phyloP scores from a whole-genome alignment of 2,888 invertebrate species.

The Latrodectus elegans region DNA sequence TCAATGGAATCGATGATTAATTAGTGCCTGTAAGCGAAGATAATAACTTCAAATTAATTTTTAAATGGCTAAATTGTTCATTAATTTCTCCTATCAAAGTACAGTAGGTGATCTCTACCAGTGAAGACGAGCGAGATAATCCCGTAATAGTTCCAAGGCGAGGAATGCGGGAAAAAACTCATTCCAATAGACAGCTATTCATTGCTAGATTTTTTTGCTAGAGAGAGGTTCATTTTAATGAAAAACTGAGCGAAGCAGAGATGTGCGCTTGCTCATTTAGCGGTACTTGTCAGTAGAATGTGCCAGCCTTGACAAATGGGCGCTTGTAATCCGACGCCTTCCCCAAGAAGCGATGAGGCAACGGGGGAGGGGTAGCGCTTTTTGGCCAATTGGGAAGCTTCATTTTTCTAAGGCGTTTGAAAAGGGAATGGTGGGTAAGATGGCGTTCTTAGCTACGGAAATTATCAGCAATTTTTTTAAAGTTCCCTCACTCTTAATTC shows the following conservation, averaged over 20 bases:
- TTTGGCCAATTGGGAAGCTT: slow-evolving; percentile 59
- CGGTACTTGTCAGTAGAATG: slow-evolving; percentile 51
- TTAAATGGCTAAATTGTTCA: background rate
- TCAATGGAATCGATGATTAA: no score
- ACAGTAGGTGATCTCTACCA: background rate
- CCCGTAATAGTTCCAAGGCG: slow-evolving; percentile 33
- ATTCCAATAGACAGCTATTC: background rate
- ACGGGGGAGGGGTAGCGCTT: slow-evolving; percentile 60
- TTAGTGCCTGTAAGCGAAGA: background rate
- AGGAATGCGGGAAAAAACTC: slow-evolving; percentile 1
- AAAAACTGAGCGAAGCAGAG: slow-evolving; percentile 35
- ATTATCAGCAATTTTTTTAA: slow-evolving; percentile 58
- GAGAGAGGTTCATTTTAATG: slow-evolving; percentile 37
- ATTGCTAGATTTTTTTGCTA: background rate
- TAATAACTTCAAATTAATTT: background rate
- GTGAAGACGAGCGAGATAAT: slow-evolving; percentile 28
- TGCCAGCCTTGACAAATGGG: slow-evolving; percentile 66
- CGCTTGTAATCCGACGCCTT: slow-evolving; percentile 57
- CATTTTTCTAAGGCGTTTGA: slow-evolving; percentile 50
- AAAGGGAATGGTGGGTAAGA: slow-evolving; percentile 52
- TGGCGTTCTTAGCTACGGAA: slow-evolving; percentile 57
- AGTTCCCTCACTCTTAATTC: background rate
- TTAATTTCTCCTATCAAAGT: background rate
- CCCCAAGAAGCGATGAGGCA: slow-evolving; percentile 34
- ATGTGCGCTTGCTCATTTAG: slow-evolving; percentile 50